phyloP scores from a whole-genome alignment of 1,140 invertebrate genomes.

The Babylonia areolata region DNA sequence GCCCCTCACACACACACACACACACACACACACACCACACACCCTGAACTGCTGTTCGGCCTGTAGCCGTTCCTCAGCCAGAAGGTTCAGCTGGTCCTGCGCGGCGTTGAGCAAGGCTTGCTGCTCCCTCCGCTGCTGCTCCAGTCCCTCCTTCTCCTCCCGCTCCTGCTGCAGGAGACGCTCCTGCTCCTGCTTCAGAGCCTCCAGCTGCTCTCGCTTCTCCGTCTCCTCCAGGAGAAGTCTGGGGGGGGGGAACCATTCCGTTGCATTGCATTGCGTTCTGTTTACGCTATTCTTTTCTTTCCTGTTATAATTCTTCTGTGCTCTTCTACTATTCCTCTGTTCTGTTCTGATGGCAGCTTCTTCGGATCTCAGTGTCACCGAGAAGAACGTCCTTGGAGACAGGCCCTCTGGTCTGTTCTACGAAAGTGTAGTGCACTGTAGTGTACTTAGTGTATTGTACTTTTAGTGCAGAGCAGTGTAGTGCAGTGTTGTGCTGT shows the following conservation, averaged over 20 bases:
- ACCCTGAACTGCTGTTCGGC: slow-evolving; percentile 82
- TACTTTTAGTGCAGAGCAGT: too few relatives aligned
- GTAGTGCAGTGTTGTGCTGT: too few relatives aligned
- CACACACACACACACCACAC: not conserved
- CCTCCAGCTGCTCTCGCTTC: slow-evolving; percentile 86
- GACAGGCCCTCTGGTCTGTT: too few relatives aligned
- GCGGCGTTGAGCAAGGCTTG: slow-evolving; percentile 84
- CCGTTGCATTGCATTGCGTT: too few relatives aligned
- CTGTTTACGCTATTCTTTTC: too few relatives aligned
- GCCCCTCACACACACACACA: not conserved
- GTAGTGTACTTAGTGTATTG: too few relatives aligned
- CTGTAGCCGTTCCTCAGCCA: slow-evolving; percentile 82
- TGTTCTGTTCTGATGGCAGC: too few relatives aligned
- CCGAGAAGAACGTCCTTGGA: too few relatives aligned
- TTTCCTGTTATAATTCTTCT: too few relatives aligned
- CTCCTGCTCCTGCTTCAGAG: slow-evolving; percentile 85
- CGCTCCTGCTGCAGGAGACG: slow-evolving; percentile 84
- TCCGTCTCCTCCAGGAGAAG: slow-evolving; percentile 89
- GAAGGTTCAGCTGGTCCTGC: slow-evolving; percentile 80
- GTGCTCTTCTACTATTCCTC: too few relatives aligned
- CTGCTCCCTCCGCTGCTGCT: slow-evolving; percentile 80
- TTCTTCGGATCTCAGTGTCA: too few relatives aligned
- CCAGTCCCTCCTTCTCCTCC: slow-evolving; percentile 82
- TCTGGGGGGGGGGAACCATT: not conserved
- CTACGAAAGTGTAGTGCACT: too few relatives aligned